These are phyloP conservation scores for Pristionchus exspectatus DNA, from an alignment of 2,888 invertebrate genomes.

Conservation along the genomic window DNA sequence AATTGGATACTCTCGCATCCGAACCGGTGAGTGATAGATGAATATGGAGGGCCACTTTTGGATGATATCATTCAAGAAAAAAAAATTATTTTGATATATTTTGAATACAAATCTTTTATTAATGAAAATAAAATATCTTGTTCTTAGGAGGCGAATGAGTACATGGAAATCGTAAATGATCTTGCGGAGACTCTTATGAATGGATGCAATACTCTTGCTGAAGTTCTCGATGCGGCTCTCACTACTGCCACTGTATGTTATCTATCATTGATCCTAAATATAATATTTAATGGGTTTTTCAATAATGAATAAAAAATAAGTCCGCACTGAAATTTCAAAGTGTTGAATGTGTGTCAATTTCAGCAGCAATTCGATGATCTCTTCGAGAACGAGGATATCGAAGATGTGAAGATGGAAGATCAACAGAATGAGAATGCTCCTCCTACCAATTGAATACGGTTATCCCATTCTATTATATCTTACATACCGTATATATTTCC, in stretches of 20 bases:
- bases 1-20: conserved; percentile 3
- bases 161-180: conserved; percentile 22
- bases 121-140: background rate
- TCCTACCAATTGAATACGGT: background rate
- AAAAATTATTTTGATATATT: no score
- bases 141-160: background rate
- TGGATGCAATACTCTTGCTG: conserved; percentile 12
- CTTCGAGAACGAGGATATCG: conserved; percentile 12
- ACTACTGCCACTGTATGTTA: background rate
- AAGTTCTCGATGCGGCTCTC: conserved; percentile 16
- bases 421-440: background rate
- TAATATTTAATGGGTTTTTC: background rate
- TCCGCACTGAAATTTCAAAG: background rate
- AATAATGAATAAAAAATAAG: background rate
- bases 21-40: background rate
- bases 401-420: background rate
- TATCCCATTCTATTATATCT: background rate
- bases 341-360: background rate
- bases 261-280: background rate
- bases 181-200: conserved; percentile 25
- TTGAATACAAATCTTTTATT: background rate
- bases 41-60: no score
- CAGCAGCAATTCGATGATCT: conserved; percentile 41
- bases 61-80: no score
- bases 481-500: background rate